Evolutionary conservation across 2,797 vertebrate genomes (phyloP).

Genomic region (Prionace glauca): DNA sequence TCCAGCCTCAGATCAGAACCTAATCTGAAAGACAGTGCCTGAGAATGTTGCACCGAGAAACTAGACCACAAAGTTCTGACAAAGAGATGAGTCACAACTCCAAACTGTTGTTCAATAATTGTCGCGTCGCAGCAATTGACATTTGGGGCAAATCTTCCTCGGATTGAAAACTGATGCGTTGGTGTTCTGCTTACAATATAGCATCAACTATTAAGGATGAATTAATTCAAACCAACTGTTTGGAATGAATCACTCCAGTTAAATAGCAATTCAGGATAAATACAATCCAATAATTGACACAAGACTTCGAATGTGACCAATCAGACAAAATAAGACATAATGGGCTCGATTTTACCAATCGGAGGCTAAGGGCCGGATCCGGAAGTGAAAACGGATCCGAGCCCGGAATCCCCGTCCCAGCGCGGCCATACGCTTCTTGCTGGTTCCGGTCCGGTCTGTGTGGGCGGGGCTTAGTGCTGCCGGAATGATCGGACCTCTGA

Average conservation of each 20-base stretch:
- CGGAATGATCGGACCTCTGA: too few relatives aligned
- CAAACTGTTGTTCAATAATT: background rate
- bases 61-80: too few relatives aligned
- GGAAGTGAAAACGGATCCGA: too few relatives aligned
- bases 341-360: too few relatives aligned
- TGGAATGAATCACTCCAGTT: background rate
- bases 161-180: background rate
- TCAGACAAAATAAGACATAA: too few relatives aligned
- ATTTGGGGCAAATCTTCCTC: too few relatives aligned
- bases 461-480: too few relatives aligned
- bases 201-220: background rate
- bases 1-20: background rate
- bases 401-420: too few relatives aligned
- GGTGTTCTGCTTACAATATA: background rate
- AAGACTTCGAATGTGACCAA: too few relatives aligned
- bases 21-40: background rate
- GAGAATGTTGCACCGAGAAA: background rate
- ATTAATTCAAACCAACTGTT: background rate
- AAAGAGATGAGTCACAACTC: background rate
- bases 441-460: too few relatives aligned
- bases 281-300: background rate
- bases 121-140: background rate
- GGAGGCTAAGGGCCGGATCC: too few relatives aligned
- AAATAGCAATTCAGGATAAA: background rate
- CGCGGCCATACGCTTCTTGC: too few relatives aligned